Conservation (phyloP, 2,888 invertebrate genomes). For the Pseudanteris insignis region DNA sequence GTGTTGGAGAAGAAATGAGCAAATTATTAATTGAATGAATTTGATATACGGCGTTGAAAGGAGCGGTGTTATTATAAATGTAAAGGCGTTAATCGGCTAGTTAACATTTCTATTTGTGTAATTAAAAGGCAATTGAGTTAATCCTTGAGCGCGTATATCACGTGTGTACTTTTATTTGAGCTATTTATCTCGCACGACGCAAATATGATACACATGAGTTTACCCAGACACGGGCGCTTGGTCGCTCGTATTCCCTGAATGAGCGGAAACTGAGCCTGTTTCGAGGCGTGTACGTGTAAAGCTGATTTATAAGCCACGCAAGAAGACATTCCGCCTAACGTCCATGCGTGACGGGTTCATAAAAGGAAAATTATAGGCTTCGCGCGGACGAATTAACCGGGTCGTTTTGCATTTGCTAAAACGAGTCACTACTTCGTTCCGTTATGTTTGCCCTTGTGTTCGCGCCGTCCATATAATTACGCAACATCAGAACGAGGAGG, state of each 20-base stretch:
- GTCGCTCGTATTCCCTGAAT: slow-evolving; percentile 28
- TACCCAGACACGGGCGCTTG: slow-evolving; percentile 1
- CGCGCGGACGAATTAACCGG: slow-evolving; percentile 44
- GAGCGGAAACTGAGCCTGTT: slow-evolving; percentile 42
- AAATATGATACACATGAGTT: slow-evolving; percentile 18
- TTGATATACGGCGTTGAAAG: too few species aligned
- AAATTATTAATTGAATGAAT: too few species aligned
- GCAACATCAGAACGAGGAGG: slow-evolving; percentile 52
- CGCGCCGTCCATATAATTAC: slow-evolving; percentile 59
- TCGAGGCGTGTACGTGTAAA: slow-evolving; percentile 35
- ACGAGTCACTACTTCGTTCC: slow-evolving; percentile 37
- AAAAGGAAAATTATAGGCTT: slow-evolving; percentile 53
- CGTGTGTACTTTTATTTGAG: too few species aligned
- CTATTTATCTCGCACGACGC: too few species aligned
- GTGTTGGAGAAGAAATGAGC: too few species aligned
- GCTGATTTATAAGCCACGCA: slow-evolving; percentile 43
- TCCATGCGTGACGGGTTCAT: slow-evolving; percentile 51
- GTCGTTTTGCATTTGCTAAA: slow-evolving; percentile 45
- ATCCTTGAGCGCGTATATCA: too few species aligned
- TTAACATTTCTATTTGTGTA: too few species aligned
- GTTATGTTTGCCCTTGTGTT: slow-evolving; percentile 54
- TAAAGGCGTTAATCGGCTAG: too few species aligned
- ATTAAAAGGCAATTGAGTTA: too few species aligned
- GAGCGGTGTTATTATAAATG: too few species aligned
- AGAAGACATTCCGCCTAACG: slow-evolving; percentile 46